Base-by-base conservation (phyloP, 2,113 vertebrate genomes). In the Gadus chalcogrammus region DNA sequence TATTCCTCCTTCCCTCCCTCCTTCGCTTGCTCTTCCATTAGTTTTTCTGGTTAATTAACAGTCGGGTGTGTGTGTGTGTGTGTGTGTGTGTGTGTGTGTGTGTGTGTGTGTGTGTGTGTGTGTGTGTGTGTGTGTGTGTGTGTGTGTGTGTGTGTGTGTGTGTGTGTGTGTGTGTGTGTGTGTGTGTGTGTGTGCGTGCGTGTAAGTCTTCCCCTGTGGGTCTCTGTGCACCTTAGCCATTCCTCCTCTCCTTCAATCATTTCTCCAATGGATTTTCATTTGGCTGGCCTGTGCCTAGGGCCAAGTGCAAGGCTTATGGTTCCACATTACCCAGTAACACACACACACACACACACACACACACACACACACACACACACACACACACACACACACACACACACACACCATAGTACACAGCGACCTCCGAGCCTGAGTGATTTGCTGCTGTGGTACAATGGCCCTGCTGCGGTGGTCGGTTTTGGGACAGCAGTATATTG, bases 211-310 rank as follows among this genome's bases (percentile, higher is more conserved):
- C 82, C 82, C 67, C 9, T 64, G 60, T 17, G 73, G 84, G 82
- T 79, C 79, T 70, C 58, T 69, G 70, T n/a, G 79, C 81, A 75
- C 77, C 79, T 70, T 78, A 66, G 38, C 75, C 65, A 64, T 71
- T 68, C 67, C 70, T 77, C 76, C 78, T 75, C 71, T 75, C 73
- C 58, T 75, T 91, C 85, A 79, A 79, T 90, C 85, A 86, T 85
- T 87, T 83, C 75, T 87, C 82, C 79, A 80, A 82, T 85, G 82
- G 88, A 82, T 88, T 92, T 91, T 89, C 84, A 83, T 86, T 90
- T 85, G 84, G 82, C 81, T 72, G 35, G 78, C 80, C 78, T 69
- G 76, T 17, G 74, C 89, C 87, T 68, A 64, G 67, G 85, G 88
- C 87, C 68, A 78, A 81, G 65, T 76, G 65, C 17, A 13, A 72